Evolutionary conservation across 2,113 vertebrate genomes (phyloP).

Genomic region (Corythornis cristatus): DNA sequence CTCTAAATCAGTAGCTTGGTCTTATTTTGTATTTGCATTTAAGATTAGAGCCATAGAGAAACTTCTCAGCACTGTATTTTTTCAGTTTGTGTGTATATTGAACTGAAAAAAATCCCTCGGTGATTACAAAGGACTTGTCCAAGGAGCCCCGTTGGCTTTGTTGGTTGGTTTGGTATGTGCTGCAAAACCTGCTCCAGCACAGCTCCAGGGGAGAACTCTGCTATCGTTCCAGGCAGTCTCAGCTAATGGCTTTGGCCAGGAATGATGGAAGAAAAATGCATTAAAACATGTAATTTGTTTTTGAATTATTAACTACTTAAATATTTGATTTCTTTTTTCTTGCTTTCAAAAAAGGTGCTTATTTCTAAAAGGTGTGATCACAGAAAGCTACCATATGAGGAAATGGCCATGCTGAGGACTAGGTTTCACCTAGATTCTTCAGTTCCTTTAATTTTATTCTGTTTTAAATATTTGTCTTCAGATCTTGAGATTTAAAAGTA

Average conservation of each 20-base stretch:
- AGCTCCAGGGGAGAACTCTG: not conserved
- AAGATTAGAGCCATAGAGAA: slow-evolving; percentile 40
- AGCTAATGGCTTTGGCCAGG: not conserved
- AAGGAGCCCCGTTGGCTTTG: not conserved
- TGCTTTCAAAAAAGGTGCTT: not conserved
- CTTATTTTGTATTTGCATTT: slow-evolving; percentile 15
- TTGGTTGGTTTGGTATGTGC: not conserved
- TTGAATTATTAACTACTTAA: not conserved
- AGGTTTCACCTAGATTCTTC: not conserved
- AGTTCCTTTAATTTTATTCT: not conserved
- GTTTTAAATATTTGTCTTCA: not conserved
- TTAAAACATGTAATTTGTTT: not conserved
- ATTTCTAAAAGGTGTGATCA: not conserved
- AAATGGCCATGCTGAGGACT: not conserved
- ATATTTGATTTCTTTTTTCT: not conserved
- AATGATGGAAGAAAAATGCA: not conserved
- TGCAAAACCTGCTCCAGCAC: not conserved
- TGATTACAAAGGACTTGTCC: not conserved
- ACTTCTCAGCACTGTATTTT: slow-evolving; percentile 5
- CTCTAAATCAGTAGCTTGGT: slow-evolving; percentile 36
- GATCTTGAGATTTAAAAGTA: not conserved
- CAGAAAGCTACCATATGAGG: not conserved
- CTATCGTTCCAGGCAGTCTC: not conserved
- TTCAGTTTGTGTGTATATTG: not conserved
- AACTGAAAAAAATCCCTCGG: not conserved